Base-by-base conservation (phyloP, 1,140 invertebrate species). In the Magallana ariakensis region DNA sequence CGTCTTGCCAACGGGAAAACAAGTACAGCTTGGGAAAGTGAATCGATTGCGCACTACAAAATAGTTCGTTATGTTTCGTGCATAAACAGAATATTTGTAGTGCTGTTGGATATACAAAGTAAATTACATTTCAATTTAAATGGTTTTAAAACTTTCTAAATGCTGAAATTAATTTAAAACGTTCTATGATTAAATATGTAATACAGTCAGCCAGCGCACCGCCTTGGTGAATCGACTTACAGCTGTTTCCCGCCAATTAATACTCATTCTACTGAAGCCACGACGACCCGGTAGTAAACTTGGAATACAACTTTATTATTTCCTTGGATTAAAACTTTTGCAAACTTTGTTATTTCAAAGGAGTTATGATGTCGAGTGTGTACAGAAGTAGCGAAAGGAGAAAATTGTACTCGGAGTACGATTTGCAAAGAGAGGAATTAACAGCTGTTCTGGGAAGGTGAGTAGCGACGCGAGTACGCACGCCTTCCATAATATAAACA, bases 221-320 rank as follows among this genome's bases (percentile, higher is more conserved):
- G 57, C 81, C 70, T 88, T 87, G 87, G 90, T 92, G 92, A 92
- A 92, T 92, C 89, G 90, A 86, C 90, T 89, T 89, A 92, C 92
- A 92, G 92, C 92, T 92, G 92, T 93, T 93, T 93, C 92, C 92
- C 92, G 92, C 92, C 92, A 93, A 93, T 91, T 92, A 92, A 90
- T 93, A 92, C 92, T 91, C 92, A 92, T 92, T 93, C 89, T 92
- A 84, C 83, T 89, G 81, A 87, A 86, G 89, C 91, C 86, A 90
- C 90, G 88, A 88, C 88, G 89, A 88, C 89, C 88, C 88, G 86
- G 88, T 88, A 88, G 90, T 92, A 86, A 87, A 89, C 84, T 58
- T 83, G 54, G 46, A 60, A 82, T 87, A 87, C 86, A 75, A 87
- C 80, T 82, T 82, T n/a, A 82, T 11, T 75, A 82, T 82, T 82